Conservation (phyloP, 1,140 invertebrate genomes). For the Conus betulinus region DNA sequence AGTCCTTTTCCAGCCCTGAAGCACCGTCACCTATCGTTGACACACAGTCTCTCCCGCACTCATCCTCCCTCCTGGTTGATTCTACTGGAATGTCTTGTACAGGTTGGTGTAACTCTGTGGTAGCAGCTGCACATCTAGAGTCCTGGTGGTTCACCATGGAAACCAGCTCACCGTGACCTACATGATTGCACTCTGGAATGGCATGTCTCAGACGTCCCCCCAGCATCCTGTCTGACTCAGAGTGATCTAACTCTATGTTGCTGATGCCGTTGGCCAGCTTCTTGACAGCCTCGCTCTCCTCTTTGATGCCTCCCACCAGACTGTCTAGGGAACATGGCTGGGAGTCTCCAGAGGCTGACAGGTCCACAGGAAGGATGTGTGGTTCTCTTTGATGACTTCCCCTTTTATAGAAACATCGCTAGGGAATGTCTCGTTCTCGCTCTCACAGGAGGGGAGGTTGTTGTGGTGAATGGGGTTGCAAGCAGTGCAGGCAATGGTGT, state of each 20-base stretch:
- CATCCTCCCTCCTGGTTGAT: background rate
- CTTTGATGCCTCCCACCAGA: background rate
- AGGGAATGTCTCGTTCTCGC: background rate
- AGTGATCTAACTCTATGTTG: conserved; percentile 6
- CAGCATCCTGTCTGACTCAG: background rate
- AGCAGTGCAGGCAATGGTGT: background rate
- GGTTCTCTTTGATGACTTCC: conserved; percentile 18
- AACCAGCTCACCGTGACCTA: background rate
- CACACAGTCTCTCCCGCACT: background rate
- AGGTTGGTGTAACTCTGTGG: no score
- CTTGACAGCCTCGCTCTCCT: background rate
- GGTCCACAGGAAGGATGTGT: conserved; percentile 20
- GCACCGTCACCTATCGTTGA: background rate
- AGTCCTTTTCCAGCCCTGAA: background rate
- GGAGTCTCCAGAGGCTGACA: background rate
- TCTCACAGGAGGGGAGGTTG: background rate
- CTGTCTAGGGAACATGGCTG: conserved; percentile 7
- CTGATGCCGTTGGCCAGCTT: conserved; percentile 20
- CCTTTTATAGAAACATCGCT: background rate
- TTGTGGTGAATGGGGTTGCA: background rate
- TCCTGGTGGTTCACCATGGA: background rate
- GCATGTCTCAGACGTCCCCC: no score
- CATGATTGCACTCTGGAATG: background rate
- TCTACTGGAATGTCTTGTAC: background rate
- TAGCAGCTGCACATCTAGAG: no score